phyloP scores from a whole-genome alignment of 2,113 vertebrate species.

The Pterocles gutturalis region DNA sequence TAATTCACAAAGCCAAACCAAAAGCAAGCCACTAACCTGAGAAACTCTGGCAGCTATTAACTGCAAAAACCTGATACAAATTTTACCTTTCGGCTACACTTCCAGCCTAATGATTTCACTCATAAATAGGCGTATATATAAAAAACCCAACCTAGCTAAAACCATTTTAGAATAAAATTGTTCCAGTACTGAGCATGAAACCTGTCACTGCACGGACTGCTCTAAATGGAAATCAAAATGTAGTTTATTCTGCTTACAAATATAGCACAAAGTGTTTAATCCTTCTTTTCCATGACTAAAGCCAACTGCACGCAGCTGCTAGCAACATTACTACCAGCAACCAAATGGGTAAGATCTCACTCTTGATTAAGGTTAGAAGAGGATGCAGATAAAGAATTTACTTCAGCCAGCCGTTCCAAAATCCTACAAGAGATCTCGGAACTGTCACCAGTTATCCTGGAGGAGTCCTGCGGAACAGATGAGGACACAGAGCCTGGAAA shows the following conservation, averaged over 20 bases:
- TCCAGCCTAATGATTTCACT: not conserved
- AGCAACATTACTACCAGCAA: not conserved
- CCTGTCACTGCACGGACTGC: not conserved
- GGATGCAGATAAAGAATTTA: not conserved
- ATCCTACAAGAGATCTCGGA: not conserved
- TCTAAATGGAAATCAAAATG: constrained; percentile 38
- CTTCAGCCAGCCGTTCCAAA: not conserved
- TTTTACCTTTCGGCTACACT: not conserved
- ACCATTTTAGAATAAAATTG: not conserved
- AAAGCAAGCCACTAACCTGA: not conserved
- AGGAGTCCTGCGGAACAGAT: not conserved
- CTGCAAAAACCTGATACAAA: not conserved
- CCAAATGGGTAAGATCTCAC: not conserved
- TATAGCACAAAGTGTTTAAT: constrained; percentile 58
- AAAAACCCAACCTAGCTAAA: not conserved
- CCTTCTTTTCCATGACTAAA: constrained; percentile 51
- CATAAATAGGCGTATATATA: not conserved
- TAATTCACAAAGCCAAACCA: not conserved
- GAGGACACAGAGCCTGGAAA: not conserved
- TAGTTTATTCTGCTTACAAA: constrained; percentile 55
- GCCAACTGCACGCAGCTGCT: not conserved
- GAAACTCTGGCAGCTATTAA: not conserved
- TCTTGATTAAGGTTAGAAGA: not conserved
- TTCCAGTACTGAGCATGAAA: not conserved
- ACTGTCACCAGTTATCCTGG: not conserved